Evolutionary conservation across 2,113 vertebrate genomes (phyloP), one percentile per base, ranked within the genome.

Genomic region (Pteropus alecto): DNA sequence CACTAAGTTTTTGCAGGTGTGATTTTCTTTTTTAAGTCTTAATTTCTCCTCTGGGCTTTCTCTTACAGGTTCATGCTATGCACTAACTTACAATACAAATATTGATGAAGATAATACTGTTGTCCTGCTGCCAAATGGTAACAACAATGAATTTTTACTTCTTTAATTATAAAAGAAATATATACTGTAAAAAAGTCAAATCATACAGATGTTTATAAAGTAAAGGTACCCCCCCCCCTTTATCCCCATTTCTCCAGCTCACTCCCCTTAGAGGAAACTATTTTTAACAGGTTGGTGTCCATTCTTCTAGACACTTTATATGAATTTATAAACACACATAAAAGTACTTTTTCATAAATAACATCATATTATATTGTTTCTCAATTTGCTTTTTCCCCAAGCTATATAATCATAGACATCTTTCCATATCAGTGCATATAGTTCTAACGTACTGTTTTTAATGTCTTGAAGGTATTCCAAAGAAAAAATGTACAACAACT

Each of bases 51-150:
- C 63, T 91, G 41, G 38, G 60, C 48, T 94, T 68, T 95, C 73
- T 97, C 1, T 98, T 98, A 4, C 95, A 99, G 99, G 99, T 51
- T 97, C 97, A 0, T 99, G 99, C 97, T 99, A 98, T 0, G 99
- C 99, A 0, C 97, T 99, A 28, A 99, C 99, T 0, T 98, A 99
- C 96, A 98, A 98, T 95, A 99, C 99, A 95, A 98, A 96, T 91
- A 98, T 99, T 8, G 99, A 99, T 90, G 99, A 99, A 98, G 99
- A 99, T 81, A 99, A 99, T 95, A 96, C 98, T 54, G 98, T 98
- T 12, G 99, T 99, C 79, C 93, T 99, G 84, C 98, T 99, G 61
- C 99, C 99, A 76, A 98, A 98, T 19, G 99, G 99, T 99, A 99
- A 98, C 9, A 41, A 7, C 6, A 7, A 35, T 46, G 5, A 2